Conservation (phyloP, 2,797 vertebrate genomes). For the Ficedula albicollis region DNA sequence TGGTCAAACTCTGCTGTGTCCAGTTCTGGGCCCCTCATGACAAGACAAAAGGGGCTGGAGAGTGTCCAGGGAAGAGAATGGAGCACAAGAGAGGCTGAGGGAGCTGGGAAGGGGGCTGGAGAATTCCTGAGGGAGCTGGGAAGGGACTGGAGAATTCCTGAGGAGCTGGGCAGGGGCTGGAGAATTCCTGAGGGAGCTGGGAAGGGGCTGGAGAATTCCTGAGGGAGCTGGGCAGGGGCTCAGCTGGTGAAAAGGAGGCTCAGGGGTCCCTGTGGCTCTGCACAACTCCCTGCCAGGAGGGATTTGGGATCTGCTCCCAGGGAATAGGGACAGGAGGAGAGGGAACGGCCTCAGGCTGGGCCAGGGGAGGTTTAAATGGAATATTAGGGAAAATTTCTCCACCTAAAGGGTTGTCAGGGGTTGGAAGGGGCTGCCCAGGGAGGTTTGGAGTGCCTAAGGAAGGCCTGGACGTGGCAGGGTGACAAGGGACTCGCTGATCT, state of each 20-base stretch:
- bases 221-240: background rate
- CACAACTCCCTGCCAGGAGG: background rate
- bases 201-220: background rate
- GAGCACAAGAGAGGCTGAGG: fast-evolving
- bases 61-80: fast-evolving
- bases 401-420: no score
- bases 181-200: background rate
- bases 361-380: no score
- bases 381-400: no score
- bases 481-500: fast-evolving
- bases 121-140: background rate
- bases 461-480: fast-evolving
- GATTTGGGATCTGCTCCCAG: background rate
- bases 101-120: background rate
- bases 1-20: background rate
- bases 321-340: background rate
- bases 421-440: no score
- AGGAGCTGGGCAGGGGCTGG: background rate
- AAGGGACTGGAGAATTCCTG: background rate
- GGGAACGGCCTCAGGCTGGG: fast-evolving
- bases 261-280: background rate
- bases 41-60: background rate
- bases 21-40: fast-evolving
- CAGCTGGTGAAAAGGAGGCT: background rate
- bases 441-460: background rate